A percentile compares a stretch with the other conserved stretches of the same genome.
Evolutionary conservation across 2,113 vertebrate genomes (phyloP).

Genomic region (Fukomys damarensis): DNA sequence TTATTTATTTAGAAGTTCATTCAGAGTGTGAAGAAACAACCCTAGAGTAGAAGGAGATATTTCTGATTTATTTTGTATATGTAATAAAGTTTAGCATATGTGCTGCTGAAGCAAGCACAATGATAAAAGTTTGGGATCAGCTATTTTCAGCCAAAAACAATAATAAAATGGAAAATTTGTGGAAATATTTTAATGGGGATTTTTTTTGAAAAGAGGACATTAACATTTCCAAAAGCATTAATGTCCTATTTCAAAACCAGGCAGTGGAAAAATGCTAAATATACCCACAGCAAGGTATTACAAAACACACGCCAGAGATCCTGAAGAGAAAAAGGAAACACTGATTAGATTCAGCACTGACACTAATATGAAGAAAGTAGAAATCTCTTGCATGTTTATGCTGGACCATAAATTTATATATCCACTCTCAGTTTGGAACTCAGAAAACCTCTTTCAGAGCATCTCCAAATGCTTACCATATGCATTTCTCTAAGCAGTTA

Average conservation of each 20-base stretch:
- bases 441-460: background rate
- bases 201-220: background rate
- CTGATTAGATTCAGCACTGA: background rate
- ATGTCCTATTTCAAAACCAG: background rate
- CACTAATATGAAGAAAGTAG: too few relatives aligned
- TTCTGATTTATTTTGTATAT: background rate
- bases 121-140: background rate
- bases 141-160: background rate
- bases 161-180: background rate
- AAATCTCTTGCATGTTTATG: background rate
- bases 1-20: background rate
- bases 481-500: background rate
- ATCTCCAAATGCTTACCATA: background rate
- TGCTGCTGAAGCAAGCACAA: too few relatives aligned
- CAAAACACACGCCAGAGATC: background rate
- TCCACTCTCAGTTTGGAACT: background rate
- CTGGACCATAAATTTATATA: background rate
- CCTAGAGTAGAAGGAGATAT: background rate
- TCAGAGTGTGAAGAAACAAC: background rate
- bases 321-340: background rate
- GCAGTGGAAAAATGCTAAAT: background rate
- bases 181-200: background rate
- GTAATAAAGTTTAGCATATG: background rate
- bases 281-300: background rate
- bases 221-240: background rate